A percentile compares a stretch with the other conserved stretches of the same genome.
These are phyloP conservation scores for Saccostrea cuccullata DNA, from an alignment of 1,140 invertebrate genomes.

Conservation along the genomic window DNA sequence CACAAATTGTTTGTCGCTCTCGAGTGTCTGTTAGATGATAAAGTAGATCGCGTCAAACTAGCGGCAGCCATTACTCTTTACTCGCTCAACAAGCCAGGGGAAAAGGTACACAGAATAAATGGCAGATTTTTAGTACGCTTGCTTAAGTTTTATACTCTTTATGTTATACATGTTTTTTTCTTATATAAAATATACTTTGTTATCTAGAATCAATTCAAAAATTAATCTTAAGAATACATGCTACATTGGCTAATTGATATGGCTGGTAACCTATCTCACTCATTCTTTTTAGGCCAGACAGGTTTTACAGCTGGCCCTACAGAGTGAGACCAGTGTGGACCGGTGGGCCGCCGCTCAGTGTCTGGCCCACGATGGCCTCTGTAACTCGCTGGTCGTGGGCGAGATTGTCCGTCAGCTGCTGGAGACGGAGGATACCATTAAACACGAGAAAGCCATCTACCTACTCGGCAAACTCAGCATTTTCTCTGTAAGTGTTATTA, in stretches of 20 bases:
- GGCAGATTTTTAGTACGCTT: no score
- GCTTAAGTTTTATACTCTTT: no score
- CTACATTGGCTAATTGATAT: neutral
- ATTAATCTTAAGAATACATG: no score
- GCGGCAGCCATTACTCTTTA: conserved; percentile 76
- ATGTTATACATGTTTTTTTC: no score
- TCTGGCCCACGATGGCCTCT: conserved; percentile 74
- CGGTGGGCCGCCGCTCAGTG: conserved; percentile 78
- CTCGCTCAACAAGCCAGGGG: conserved; percentile 69
- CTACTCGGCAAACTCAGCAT: conserved; percentile 74
- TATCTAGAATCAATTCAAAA: no score
- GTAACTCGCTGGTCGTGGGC: conserved; percentile 75
- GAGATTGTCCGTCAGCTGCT: conserved; percentile 75
- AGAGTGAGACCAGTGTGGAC: conserved; percentile 66
- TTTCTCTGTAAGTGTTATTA: conserved; percentile 68
- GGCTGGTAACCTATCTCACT: neutral
- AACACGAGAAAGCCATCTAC: conserved; percentile 71
- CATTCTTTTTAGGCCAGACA: conserved; percentile 65
- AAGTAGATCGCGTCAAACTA: conserved; percentile 68
- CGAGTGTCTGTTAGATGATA: conserved; percentile 74
- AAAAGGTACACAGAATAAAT: conserved; percentile 62
- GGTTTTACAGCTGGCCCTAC: conserved; percentile 65
- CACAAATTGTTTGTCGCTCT: conserved; percentile 74
- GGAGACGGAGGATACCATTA: conserved; percentile 71
- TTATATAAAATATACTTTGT: no score